phyloP scores from a whole-genome alignment of 2,797 vertebrate species.

The Enteromius trimaculatus region DNA sequence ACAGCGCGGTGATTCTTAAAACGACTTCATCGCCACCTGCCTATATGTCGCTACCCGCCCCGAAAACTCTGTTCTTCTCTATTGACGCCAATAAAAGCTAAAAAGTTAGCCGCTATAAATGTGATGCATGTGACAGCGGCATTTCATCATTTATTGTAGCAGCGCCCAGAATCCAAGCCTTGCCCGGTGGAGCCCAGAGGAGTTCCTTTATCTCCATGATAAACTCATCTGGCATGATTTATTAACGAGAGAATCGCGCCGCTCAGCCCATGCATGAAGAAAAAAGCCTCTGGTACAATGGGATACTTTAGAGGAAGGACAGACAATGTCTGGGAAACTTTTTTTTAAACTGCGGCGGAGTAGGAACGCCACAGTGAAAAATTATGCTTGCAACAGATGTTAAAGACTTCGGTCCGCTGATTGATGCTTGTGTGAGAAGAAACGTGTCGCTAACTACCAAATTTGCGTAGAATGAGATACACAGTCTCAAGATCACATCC shows the following conservation, averaged over 20 bases:
- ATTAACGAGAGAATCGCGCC: constrained; percentile 83
- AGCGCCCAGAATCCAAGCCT: constrained; percentile 79
- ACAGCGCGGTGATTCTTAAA: constrained; percentile 25
- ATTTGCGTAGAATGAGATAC: background rate
- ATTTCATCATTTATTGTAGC: constrained; percentile 82
- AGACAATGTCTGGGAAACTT: constrained; percentile 57
- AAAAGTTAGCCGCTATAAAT: constrained; percentile 78
- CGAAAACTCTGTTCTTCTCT: constrained; percentile 70
- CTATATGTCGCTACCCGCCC: constrained; percentile 65
- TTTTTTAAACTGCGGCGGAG: constrained; percentile 37
- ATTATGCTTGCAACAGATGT: constrained; percentile 6
- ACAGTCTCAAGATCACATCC: background rate
- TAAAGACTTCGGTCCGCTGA: constrained; percentile 8
- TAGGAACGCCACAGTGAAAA: background rate
- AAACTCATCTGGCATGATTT: constrained; percentile 89
- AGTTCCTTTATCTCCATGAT: constrained; percentile 83
- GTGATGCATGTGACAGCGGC: constrained; percentile 81
- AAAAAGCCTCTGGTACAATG: constrained; percentile 58
- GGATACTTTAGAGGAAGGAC: constrained; percentile 62
- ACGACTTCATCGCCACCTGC: constrained; percentile 66
- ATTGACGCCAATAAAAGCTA: constrained; percentile 75
- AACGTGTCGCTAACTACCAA: background rate
- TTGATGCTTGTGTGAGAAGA: background rate
- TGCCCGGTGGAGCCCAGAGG: constrained; percentile 81
- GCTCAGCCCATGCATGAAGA: constrained; percentile 56